Percentiles rank a stretch among this genome's conserved stretches.
Conservation (phyloP, 2,113 vertebrate species). For the Mixornis gularis region DNA sequence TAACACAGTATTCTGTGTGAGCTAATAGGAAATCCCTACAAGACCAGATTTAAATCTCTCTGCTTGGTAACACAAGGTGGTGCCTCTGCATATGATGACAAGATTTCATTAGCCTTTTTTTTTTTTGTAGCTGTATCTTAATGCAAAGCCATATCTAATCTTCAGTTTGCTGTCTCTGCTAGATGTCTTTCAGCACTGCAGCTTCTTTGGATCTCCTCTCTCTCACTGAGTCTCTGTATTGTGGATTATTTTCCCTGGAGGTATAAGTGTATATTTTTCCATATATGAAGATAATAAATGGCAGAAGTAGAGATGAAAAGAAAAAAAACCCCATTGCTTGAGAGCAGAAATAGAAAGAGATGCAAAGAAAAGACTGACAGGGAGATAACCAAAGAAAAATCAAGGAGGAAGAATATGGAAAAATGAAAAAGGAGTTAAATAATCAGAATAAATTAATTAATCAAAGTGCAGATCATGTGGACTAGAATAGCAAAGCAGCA, state of each 20-base stretch:
- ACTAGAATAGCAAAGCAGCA: slow-evolving; percentile 51
- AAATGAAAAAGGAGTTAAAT: slow-evolving; percentile 57
- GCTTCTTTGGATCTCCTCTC: neutral
- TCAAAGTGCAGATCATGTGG: slow-evolving; percentile 51
- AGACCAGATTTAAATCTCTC: neutral
- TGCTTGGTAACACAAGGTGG: slow-evolving; percentile 9
- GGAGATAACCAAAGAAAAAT: slow-evolving; percentile 59
- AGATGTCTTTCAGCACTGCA: slow-evolving; percentile 19
- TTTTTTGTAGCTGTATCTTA: neutral
- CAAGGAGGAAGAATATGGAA: slow-evolving; percentile 22
- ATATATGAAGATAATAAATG: slow-evolving; percentile 68
- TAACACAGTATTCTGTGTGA: neutral
- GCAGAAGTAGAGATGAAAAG: slow-evolving; percentile 50
- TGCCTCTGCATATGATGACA: slow-evolving; percentile 24
- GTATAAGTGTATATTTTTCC: slow-evolving; percentile 56
- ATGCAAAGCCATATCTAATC: slow-evolving; percentile 37
- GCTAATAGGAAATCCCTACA: neutral
- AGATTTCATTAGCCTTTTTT: slow-evolving; percentile 37
- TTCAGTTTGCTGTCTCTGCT: slow-evolving; percentile 36
- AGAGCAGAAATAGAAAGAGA: slow-evolving; percentile 25
- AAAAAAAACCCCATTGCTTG: neutral
- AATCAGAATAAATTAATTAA: slow-evolving; percentile 71
- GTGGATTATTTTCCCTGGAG: slow-evolving; percentile 53
- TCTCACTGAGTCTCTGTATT: neutral
- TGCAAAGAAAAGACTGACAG: slow-evolving; percentile 49